Conservation (phyloP, 2,797 vertebrate species). For the Sphaeramia orbicularis region DNA sequence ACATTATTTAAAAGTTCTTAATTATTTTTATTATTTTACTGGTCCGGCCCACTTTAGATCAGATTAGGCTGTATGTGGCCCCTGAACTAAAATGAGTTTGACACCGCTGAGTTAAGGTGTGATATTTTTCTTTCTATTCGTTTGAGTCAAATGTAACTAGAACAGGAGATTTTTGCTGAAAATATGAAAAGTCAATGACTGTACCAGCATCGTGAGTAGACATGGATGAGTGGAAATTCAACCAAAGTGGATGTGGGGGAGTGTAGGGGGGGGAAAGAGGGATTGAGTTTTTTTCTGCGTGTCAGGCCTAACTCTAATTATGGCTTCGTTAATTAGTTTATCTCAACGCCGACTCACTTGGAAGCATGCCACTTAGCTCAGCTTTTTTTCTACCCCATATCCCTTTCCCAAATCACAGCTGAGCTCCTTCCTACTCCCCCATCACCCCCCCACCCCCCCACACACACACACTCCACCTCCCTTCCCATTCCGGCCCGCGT, state of each 20-base stretch:
- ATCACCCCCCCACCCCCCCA: neutral
- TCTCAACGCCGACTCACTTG: constrained; percentile 70
- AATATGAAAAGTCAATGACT: constrained; percentile 45
- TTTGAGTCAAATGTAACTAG: constrained; percentile 56
- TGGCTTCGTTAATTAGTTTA: constrained; percentile 83
- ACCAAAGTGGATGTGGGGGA: constrained; percentile 37
- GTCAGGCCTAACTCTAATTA: constrained; percentile 82
- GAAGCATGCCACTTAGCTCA: constrained; percentile 75
- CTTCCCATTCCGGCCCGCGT: constrained; percentile 38
- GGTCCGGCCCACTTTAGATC: no score
- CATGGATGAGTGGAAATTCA: constrained; percentile 47
- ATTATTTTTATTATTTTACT: no score
- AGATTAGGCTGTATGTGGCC: no score
- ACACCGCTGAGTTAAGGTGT: constrained; percentile 48
- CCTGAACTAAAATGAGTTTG: no score
- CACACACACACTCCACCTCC: constrained; percentile 25
- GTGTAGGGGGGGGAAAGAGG: constrained; percentile 11
- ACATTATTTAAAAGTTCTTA: no score
- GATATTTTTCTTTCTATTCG: constrained; percentile 36
- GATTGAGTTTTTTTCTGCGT: constrained; percentile 65
- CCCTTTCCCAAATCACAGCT: constrained; percentile 44
- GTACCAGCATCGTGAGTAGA: constrained; percentile 18
- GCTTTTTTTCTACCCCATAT: constrained; percentile 48
- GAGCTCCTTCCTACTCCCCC: constrained; percentile 17
- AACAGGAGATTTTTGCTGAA: constrained; percentile 48